Percentiles rank a stretch among this genome's conserved stretches.
Evolutionary conservation across 2,113 vertebrate species (phyloP).

Genomic region (Limnothrissa miodon): DNA sequence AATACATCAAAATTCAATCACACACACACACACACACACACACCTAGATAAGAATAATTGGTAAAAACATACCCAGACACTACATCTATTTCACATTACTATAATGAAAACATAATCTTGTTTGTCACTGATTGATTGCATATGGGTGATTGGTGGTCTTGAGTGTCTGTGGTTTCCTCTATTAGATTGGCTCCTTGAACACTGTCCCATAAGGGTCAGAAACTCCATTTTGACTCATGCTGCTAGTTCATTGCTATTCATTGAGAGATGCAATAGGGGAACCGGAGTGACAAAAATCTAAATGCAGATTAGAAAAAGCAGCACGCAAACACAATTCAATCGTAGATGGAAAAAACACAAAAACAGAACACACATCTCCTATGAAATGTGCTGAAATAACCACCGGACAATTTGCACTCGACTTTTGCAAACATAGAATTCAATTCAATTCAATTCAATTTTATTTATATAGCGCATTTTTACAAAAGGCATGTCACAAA

Average conservation of each 20-base stretch:
- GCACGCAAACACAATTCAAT: not conserved
- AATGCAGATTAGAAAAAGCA: conserved; percentile 7
- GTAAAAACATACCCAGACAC: not conserved
- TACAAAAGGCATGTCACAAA: too few species aligned
- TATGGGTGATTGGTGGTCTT: not conserved
- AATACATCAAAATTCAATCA: not conserved
- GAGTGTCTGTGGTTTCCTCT: not conserved
- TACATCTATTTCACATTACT: too few species aligned
- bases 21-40: conserved; percentile 10
- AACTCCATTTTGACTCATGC: not conserved
- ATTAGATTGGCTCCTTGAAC: conserved; percentile 10
- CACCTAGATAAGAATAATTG: too few species aligned
- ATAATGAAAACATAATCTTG: not conserved
- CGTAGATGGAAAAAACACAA: not conserved
- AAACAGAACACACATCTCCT: not conserved
- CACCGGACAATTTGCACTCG: not conserved
- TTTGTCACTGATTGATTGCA: not conserved
- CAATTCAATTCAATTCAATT: too few species aligned
- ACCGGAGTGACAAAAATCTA: not conserved
- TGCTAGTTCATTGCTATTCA: not conserved
- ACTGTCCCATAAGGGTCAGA: not conserved
- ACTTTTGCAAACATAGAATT: not conserved
- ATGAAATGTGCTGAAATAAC: not conserved
- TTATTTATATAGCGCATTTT: too few species aligned
- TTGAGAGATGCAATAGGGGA: not conserved